Evolutionary conservation across 2,113 vertebrate species (phyloP).

Genomic region (Gambusia holbrooki): DNA sequence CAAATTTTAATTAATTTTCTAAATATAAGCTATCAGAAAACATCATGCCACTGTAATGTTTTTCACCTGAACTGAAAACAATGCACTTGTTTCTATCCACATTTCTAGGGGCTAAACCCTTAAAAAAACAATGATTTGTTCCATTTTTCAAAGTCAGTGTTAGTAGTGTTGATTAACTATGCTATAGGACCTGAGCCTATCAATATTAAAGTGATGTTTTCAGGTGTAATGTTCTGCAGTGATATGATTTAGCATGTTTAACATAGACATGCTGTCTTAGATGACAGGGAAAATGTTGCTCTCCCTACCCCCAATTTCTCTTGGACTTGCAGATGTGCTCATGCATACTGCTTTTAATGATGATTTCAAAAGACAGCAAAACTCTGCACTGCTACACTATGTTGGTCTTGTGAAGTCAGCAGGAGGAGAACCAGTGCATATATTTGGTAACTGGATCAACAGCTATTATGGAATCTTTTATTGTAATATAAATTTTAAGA

Average conservation of each 20-base stretch:
- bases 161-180: conserved; percentile 57
- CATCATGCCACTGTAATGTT: conserved; percentile 10
- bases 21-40: no score
- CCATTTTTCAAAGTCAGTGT: conserved; percentile 15
- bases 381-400: conserved; percentile 38
- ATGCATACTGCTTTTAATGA: conserved; percentile 61
- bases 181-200: conserved; percentile 65
- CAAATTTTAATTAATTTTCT: no score
- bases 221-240: conserved; percentile 76
- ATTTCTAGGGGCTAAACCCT: conserved; percentile 36
- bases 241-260: conserved; percentile 76
- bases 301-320: conserved; percentile 30
- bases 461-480: conserved; percentile 24
- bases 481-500: conserved; percentile 19
- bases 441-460: conserved; percentile 47
- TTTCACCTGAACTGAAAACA: conserved; percentile 37
- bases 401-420: conserved; percentile 25
- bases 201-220: conserved; percentile 74
- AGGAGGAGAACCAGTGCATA: conserved; percentile 15
- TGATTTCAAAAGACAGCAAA: conserved; percentile 64
- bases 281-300: conserved; percentile 65
- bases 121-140: conserved; percentile 31
- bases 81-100: conserved; percentile 1
- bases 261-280: conserved; percentile 69
- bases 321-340: conserved; percentile 51